phyloP scores from a whole-genome alignment of 2,888 invertebrate genomes.

The Druceiella hillmani region DNA sequence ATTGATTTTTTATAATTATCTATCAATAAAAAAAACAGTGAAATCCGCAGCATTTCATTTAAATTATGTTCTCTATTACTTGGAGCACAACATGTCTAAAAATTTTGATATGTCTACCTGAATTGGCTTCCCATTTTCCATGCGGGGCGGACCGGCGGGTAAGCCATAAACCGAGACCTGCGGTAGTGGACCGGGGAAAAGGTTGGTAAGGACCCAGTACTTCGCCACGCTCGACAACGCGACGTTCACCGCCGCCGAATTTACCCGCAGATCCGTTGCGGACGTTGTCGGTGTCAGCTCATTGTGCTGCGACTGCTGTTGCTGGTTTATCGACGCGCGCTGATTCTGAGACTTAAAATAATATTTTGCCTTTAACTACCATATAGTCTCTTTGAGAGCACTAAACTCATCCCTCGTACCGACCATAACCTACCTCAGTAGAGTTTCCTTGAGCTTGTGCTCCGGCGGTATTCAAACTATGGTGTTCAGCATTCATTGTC shows the following conservation, averaged over 20 bases:
- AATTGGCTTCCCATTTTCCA: constrained; percentile 57
- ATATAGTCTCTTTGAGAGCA: no score
- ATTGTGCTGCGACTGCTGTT: constrained; percentile 33
- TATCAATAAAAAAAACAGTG: no score
- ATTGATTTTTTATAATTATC: no score
- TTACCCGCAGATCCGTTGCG: constrained; percentile 57
- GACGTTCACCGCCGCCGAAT: constrained; percentile 61
- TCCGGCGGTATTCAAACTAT: constrained; percentile 55
- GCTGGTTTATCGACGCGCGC: constrained; percentile 38
- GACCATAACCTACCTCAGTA: constrained; percentile 44
- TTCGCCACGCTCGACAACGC: constrained; percentile 73
- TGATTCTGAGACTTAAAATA: constrained; percentile 39
- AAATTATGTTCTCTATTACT: no score
- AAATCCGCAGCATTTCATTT: no score
- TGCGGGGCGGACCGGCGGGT: constrained; percentile 52
- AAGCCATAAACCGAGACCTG: constrained; percentile 69
- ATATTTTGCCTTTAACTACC: constrained; percentile 1
- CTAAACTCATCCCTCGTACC: no score
- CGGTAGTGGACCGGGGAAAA: constrained; percentile 70
- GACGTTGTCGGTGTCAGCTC: constrained; percentile 49
- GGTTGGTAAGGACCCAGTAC: constrained; percentile 79
- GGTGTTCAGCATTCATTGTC: constrained; percentile 50
- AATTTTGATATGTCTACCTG: no score
- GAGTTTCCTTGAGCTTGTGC: constrained; percentile 51
- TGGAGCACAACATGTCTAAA: no score